Conservation (phyloP, 2,797 vertebrate genomes). For the Alfaro cultratus region DNA sequence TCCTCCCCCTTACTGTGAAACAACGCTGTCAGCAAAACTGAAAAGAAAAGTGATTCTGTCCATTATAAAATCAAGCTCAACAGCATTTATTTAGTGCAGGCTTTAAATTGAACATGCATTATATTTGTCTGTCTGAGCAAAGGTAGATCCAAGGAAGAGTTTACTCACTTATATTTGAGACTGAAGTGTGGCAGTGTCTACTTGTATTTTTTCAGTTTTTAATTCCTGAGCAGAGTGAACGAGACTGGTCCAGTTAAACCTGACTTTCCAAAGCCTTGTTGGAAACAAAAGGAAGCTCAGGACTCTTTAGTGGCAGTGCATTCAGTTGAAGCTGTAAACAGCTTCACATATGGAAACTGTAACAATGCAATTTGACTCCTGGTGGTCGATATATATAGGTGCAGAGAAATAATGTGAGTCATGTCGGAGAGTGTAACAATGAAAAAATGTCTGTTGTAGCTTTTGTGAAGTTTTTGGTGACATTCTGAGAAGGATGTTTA, state of each 20-base stretch:
- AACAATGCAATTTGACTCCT: conserved; percentile 57
- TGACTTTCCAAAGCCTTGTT: conserved; percentile 40
- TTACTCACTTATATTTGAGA: conserved; percentile 20
- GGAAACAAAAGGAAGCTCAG: conserved; percentile 46
- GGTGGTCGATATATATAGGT: conserved; percentile 53
- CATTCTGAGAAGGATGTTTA: conserved; percentile 55
- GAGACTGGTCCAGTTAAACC: conserved; percentile 46
- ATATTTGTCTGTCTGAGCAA: conserved; percentile 25
- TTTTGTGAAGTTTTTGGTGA: conserved; percentile 33
- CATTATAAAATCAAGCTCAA: conserved; percentile 20
- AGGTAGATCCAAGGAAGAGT: conserved; percentile 24
- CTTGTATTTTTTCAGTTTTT: conserved; percentile 26
- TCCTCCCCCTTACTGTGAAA: conserved; percentile 26
- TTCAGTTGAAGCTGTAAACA: conserved; percentile 65
- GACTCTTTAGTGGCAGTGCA: conserved; percentile 64
- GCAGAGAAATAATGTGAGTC: conserved; percentile 36
- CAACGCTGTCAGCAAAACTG: conserved; percentile 40
- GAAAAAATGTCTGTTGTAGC: conserved; percentile 28
- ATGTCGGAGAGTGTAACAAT: conserved; percentile 20
- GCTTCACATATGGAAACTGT: conserved; percentile 55
- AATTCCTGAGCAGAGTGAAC: conserved; percentile 69
- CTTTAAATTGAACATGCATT: conserved; percentile 31
- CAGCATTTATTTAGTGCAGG: conserved; percentile 24
- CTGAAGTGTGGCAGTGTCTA: conserved; percentile 34
- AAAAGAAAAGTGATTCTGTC: conserved; percentile 28